Evolutionary conservation across 2,888 invertebrate species (phyloP).

Genomic region (Euspilapteryx auroguttella): DNA sequence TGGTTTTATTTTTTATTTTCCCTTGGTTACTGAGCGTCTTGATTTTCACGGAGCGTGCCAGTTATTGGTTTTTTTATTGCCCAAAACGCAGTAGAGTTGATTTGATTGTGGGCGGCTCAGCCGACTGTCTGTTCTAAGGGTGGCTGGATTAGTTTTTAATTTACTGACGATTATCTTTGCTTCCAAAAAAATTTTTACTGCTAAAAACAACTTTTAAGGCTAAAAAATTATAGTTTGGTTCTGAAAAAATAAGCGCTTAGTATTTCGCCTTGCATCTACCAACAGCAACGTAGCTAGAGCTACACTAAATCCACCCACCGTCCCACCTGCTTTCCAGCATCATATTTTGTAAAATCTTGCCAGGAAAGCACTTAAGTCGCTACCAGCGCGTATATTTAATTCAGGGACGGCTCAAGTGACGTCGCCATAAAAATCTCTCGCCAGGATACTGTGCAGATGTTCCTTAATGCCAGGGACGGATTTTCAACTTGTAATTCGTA

Average conservation of each 20-base stretch:
- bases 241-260: too few relatives aligned
- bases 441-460: slow-evolving; percentile 57
- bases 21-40: slow-evolving; percentile 3
- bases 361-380: slow-evolving; percentile 38
- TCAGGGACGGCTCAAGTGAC: slow-evolving; percentile 44
- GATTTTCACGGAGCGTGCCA: slow-evolving; percentile 4
- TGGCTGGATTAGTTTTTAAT: too few relatives aligned
- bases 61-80: slow-evolving; percentile 2
- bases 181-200: too few relatives aligned
- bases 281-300: too few relatives aligned
- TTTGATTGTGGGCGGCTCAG: too few relatives aligned
- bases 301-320: too few relatives aligned
- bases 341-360: slow-evolving; percentile 55
- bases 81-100: not conserved
- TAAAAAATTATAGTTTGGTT: too few relatives aligned
- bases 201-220: too few relatives aligned
- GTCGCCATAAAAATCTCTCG: slow-evolving; percentile 54
- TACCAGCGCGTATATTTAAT: slow-evolving; percentile 47
- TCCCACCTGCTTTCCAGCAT: too few relatives aligned
- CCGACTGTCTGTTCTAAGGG: too few relatives aligned
- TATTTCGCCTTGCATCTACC: too few relatives aligned
- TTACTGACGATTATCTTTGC: too few relatives aligned
- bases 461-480: slow-evolving; percentile 35
- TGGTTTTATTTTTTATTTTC: slow-evolving; percentile 14
- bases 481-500: slow-evolving; percentile 32